Evolutionary conservation across 2,888 invertebrate species (phyloP).

Genomic region (Agriopis leucophaearia): DNA sequence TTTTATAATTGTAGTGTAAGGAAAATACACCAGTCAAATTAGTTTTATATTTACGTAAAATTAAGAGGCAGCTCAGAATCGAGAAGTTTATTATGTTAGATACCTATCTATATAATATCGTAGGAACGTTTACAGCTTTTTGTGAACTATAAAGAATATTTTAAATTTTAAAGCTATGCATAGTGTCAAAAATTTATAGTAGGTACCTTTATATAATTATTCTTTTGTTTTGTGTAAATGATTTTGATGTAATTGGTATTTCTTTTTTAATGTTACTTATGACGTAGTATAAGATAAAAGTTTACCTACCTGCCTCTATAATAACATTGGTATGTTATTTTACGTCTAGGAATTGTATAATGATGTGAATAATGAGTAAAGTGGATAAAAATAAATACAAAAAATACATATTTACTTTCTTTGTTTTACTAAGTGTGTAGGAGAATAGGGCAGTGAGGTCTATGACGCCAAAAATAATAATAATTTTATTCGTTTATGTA

Average conservation of each 20-base stretch:
- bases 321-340: conserved; percentile 2
- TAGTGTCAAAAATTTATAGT: background rate
- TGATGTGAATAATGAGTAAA: conserved; percentile 37
- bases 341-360: conserved; percentile 11
- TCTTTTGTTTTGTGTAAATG: background rate
- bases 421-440: background rate
- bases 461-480: no score
- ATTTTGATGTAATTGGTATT: background rate
- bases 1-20: conserved; percentile 36
- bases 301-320: background rate
- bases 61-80: conserved; percentile 5
- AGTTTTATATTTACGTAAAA: conserved; percentile 3
- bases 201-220: background rate
- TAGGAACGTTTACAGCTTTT: conserved; percentile 7
- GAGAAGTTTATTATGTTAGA: no score
- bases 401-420: conserved; percentile 5
- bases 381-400: conserved; percentile 33
- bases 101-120: no score
- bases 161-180: background rate
- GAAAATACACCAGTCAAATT: conserved; percentile 18
- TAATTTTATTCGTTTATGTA: no score
- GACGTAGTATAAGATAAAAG: background rate
- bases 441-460: background rate
- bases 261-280: background rate
- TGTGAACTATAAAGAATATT: background rate